A percentile compares a stretch with the other conserved stretches of the same genome.
These are phyloP conservation scores for Zootoca vivipara DNA, from an alignment of 2,113 vertebrate species.

Conservation along the genomic window DNA sequence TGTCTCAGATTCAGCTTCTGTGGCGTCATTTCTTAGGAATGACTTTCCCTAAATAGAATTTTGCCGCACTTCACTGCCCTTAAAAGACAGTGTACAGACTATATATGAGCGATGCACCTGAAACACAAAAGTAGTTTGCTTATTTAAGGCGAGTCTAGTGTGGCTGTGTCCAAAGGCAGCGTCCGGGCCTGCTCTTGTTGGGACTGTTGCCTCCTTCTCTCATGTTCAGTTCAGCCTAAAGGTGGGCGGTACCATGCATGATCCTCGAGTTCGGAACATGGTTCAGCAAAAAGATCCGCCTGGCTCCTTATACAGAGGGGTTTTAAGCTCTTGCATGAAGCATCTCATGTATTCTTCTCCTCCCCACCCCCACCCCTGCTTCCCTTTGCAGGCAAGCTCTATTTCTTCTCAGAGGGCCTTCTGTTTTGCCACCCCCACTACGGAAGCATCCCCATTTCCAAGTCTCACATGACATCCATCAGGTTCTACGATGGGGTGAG, in stretches of 20 bases:
- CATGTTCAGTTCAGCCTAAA: not conserved
- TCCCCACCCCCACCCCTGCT: constrained; percentile 14
- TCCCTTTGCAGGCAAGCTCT: constrained; percentile 81
- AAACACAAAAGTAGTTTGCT: no score
- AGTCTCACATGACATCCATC: constrained; percentile 81
- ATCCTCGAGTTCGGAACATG: not conserved
- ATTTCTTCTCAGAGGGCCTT: constrained; percentile 90
- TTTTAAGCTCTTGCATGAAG: not conserved
- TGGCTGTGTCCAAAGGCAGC: no score
- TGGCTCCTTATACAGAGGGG: not conserved
- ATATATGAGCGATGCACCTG: not conserved
- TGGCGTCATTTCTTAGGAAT: not conserved
- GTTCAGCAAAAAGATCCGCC: not conserved
- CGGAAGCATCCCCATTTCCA: constrained; percentile 85
- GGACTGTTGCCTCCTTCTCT: not conserved
- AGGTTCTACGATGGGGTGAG: constrained; percentile 88
- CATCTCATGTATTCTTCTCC: not conserved
- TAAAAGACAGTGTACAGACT: not conserved
- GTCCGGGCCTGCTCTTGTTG: no score
- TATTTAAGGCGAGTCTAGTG: no score
- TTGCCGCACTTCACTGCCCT: not conserved
- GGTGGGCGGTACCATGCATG: not conserved
- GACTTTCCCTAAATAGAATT: not conserved
- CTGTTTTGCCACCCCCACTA: constrained; percentile 85
- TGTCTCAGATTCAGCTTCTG: not conserved